Base-by-base conservation (phyloP, 2,888 invertebrate species). In the Imbricaverruca yamaguchii region DNA sequence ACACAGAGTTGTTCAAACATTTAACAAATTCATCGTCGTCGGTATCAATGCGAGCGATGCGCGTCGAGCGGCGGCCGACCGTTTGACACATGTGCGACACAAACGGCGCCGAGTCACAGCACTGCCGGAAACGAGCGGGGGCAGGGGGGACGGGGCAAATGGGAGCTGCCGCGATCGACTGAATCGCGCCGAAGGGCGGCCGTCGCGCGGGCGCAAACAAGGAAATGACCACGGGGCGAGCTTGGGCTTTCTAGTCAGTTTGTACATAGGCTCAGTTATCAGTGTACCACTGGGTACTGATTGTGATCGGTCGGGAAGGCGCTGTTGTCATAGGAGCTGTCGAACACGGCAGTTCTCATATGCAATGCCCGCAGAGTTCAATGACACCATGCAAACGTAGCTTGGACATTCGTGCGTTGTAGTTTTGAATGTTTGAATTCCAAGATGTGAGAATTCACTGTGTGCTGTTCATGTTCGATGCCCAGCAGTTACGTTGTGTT, bases 1-100 rank as follows among this genome's bases (percentile, higher is more conserved):
- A 74, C 74, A 74, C 74, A 74, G 69, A 74, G 53, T 21, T 74
- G 74, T 74, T 74, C 74, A 74, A 74, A 74, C 74, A 74, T 74
- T 74, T 53, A 74, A 74, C 53, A n/a, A 67, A 67, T 67, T 67
- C 67, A 67, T 67, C 67, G 67, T 67, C 67, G 67, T 25, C 25
- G 8, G 67, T 25, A 67, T 67, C 25, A 67, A n/a, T n/a, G 67
- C 13, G 39, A 39, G 39, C 67, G 67, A 67, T 65, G 67, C 23
- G 25, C 67, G 25, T 4, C 67, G 23, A 13, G 4, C 25, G 9
- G 13, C 13, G 67, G 6, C 61, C 15, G 15, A 18, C 11, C 67
- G 25, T 67, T 67, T 67, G 67, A 67, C 67, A 67, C 67, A 13
- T 11, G n/a, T 6, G 39, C 53, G 59, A 59, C 7, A 25, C 39